Percentiles rank a stretch among this genome's conserved stretches.
Conservation (phyloP, 2,113 vertebrate species). For the Chaetops frenatus region DNA sequence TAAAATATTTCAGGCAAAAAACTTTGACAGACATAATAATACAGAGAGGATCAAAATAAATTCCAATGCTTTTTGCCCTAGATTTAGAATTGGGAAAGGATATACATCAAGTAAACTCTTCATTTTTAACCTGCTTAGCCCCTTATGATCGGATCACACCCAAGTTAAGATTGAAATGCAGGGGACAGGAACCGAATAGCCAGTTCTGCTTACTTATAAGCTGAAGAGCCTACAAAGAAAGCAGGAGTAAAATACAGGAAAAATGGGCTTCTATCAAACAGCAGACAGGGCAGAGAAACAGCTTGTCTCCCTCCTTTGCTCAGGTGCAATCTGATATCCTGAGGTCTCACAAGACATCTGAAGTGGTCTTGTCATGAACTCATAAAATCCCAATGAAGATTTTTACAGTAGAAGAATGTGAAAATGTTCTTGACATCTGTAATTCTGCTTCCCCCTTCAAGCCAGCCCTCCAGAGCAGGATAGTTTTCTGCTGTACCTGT, state of each 20-base stretch:
- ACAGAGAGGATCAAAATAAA: neutral
- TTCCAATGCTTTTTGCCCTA: neutral
- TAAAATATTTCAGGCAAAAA: neutral
- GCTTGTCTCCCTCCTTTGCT: neutral
- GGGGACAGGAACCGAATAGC: neutral
- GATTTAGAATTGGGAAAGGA: neutral
- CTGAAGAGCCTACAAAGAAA: neutral
- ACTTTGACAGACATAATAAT: neutral
- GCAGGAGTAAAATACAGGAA: rapidly evolving
- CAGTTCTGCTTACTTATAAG: neutral
- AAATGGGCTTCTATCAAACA: neutral
- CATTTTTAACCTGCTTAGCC: neutral
- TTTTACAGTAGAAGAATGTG: neutral
- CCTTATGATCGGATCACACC: neutral
- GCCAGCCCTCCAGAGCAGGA: neutral
- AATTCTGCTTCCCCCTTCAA: neutral
- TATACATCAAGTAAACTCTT: neutral
- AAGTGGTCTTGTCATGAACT: neutral
- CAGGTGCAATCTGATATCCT: neutral
- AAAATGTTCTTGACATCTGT: neutral
- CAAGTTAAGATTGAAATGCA: neutral
- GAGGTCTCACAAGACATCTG: neutral
- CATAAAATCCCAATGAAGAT: neutral
- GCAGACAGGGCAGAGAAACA: neutral
- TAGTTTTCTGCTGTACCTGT: neutral